Percentiles rank a stretch among this genome's conserved stretches.
Conservation (phyloP, 1,140 invertebrate species). For the Thalassaphorura encarpata region DNA sequence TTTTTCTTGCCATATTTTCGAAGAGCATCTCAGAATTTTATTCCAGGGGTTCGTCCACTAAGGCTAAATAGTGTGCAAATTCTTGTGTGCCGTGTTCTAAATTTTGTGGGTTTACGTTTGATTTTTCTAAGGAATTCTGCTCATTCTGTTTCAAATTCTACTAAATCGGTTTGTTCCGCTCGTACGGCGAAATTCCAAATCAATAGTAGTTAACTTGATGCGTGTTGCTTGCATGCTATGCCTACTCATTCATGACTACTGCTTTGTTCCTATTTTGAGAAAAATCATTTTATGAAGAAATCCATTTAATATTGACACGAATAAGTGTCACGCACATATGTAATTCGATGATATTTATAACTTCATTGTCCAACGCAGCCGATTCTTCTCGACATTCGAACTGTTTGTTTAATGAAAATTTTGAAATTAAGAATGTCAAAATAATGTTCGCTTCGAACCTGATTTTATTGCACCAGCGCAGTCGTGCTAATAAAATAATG, state of each 20-base stretch:
- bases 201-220: background rate
- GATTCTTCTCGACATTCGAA: too few species aligned
- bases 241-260: too few species aligned
- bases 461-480: background rate
- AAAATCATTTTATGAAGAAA: too few species aligned
- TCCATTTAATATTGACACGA: too few species aligned
- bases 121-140: background rate
- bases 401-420: too few species aligned
- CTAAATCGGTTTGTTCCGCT: background rate
- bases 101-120: background rate
- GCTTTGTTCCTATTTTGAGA: too few species aligned
- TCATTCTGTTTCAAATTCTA: background rate
- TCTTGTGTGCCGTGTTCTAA: background rate
- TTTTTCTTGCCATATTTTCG: conserved; percentile 23
- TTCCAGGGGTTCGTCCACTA: background rate
- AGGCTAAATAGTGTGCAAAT: background rate
- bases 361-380: too few species aligned
- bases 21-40: conserved; percentile 17
- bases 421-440: too few species aligned
- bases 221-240: too few species aligned
- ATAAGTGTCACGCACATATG: too few species aligned
- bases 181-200: background rate
- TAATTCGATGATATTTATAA: too few species aligned
- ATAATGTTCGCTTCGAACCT: background rate
- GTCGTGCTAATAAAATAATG: background rate